Percentiles rank a stretch among this genome's conserved stretches.
phyloP scores from a whole-genome alignment of 2,888 invertebrate genomes.

The Melikaiella ostensackeni region DNA sequence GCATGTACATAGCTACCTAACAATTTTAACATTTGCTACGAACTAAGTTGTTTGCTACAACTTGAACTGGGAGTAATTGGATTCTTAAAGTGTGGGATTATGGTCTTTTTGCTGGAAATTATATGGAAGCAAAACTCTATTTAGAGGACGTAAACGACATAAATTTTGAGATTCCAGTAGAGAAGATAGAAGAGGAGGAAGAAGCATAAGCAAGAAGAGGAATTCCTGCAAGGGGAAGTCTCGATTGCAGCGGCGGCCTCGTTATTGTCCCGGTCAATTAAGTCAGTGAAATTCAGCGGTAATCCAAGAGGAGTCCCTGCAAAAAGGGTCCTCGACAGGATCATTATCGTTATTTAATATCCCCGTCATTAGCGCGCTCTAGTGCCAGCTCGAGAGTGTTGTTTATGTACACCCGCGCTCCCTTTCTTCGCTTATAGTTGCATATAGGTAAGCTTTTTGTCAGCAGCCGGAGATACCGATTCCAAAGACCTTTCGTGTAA shows the following conservation, averaged over 20 bases:
- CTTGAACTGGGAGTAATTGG: constrained; percentile 8
- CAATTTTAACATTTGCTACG: not conserved
- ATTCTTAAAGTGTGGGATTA: constrained; percentile 13
- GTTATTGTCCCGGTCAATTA: constrained; percentile 72
- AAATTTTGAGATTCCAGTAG: constrained; percentile 40
- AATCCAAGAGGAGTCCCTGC: constrained; percentile 50
- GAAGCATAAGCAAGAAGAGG: constrained; percentile 46
- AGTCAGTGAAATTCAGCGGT: constrained; percentile 68
- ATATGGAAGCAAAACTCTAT: constrained; percentile 35
- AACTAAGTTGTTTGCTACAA: not conserved
- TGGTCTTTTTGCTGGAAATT: constrained; percentile 13
- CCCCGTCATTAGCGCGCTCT: constrained; percentile 75
- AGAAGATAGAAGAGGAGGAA: constrained; percentile 42
- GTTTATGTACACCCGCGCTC: constrained; percentile 71
- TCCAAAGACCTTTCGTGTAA: constrained; percentile 18
- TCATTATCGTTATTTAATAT: constrained; percentile 77
- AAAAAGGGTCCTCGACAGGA: constrained; percentile 67
- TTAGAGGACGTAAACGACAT: constrained; percentile 35
- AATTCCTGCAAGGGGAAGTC: constrained; percentile 55
- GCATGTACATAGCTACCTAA: not conserved
- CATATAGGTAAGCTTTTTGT: constrained; percentile 33
- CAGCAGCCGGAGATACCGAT: constrained; percentile 16
- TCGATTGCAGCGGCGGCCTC: constrained; percentile 55
- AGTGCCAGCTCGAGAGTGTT: constrained; percentile 71
- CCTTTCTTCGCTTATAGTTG: constrained; percentile 49